Conservation (phyloP, 1,140 invertebrate species). For the Zaprionus nigranus region DNA sequence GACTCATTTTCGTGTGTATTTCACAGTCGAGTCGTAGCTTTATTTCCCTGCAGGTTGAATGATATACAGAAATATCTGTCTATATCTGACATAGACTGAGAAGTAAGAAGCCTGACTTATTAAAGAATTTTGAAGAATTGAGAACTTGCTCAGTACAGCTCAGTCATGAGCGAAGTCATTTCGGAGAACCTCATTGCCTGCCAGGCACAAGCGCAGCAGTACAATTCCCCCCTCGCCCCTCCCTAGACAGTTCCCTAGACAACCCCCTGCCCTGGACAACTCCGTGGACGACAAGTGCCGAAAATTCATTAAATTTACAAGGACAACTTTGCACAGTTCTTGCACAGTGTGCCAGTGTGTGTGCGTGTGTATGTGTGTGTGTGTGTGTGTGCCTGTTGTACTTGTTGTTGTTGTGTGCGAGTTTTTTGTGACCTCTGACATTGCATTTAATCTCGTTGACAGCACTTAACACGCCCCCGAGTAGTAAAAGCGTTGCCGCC, state of each 20-base stretch:
- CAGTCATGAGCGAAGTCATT: background rate
- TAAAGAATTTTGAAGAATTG: background rate
- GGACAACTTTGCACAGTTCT: slow-evolving; percentile 66
- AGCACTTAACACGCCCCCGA: slow-evolving; percentile 80
- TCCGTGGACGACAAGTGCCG: slow-evolving; percentile 35
- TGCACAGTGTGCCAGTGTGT: slow-evolving; percentile 11
- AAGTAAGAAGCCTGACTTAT: no score
- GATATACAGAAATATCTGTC: no score
- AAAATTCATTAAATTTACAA: slow-evolving; percentile 83
- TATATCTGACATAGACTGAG: no score
- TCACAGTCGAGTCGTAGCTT: no score
- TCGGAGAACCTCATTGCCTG: no score
- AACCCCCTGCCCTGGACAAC: background rate
- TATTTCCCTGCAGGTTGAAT: no score
- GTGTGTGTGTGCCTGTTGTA: slow-evolving; percentile 16
- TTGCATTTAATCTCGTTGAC: slow-evolving; percentile 83
- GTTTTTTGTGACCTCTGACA: slow-evolving; percentile 72
- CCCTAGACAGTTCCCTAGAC: background rate
- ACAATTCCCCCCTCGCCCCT: background rate
- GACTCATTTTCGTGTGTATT: no score
- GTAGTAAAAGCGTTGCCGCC: slow-evolving; percentile 56
- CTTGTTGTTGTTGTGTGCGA: slow-evolving; percentile 19
- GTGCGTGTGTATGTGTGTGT: slow-evolving; percentile 13
- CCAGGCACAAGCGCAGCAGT: no score
- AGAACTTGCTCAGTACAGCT: slow-evolving; percentile 3